A percentile compares a stretch with the other conserved stretches of the same genome.
phyloP scores from a whole-genome alignment of 2,797 vertebrate species.

The Urophycis tenuis region DNA sequence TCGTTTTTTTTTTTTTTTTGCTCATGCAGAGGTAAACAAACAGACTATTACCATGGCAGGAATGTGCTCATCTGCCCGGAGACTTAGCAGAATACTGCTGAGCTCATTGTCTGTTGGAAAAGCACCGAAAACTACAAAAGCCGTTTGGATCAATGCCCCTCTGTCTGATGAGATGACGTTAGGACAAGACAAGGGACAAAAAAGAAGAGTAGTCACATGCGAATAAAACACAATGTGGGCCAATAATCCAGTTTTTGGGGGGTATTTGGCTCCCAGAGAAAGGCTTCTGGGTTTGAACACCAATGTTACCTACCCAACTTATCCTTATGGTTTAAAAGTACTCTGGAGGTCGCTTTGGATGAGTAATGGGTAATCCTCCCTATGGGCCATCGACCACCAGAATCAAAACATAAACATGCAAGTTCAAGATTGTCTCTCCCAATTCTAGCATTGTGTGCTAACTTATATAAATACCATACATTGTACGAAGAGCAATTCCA shows the following conservation, averaged over 20 bases:
- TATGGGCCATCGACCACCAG: neutral
- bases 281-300: neutral
- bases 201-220: neutral
- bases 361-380: too few relatives aligned
- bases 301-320: neutral
- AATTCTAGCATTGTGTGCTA: neutral
- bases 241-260: neutral
- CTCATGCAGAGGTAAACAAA: constrained; percentile 23
- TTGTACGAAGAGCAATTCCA: neutral
- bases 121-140: neutral
- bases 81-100: neutral
- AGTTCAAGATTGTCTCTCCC: neutral
- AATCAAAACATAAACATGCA: neutral
- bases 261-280: neutral
- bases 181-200: neutral
- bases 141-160: neutral
- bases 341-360: too few relatives aligned
- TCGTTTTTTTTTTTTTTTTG: too few relatives aligned
- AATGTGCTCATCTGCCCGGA: neutral
- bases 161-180: neutral
- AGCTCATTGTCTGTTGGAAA: neutral
- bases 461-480: neutral
- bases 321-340: too few relatives aligned
- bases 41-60: constrained; percentile 22
- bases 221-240: neutral